phyloP scores from a whole-genome alignment of 1,140 invertebrate genomes.

The Drosophila tristis region DNA sequence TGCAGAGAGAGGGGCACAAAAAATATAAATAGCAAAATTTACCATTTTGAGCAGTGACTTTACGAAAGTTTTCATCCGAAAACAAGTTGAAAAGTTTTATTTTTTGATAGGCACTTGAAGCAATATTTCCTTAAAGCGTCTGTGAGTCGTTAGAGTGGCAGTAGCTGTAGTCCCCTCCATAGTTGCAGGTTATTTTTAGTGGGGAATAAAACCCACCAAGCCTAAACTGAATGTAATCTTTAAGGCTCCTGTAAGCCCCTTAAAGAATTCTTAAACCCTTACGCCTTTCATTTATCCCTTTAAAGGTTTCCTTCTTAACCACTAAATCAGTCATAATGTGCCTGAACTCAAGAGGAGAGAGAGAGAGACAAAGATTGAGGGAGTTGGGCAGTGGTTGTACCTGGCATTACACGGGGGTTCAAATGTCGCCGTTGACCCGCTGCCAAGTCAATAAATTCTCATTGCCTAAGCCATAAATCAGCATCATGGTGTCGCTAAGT shows the following conservation, averaged over 20 bases:
- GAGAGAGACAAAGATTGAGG: too few relatives aligned
- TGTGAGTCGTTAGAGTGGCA: too few relatives aligned
- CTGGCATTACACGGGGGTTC: conserved; percentile 10
- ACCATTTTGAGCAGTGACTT: conserved; percentile 60
- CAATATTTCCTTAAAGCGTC: too few relatives aligned
- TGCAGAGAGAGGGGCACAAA: conserved; percentile 1
- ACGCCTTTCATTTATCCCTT: too few relatives aligned
- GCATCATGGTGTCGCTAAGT: conserved; percentile 78
- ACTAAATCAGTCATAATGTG: too few relatives aligned
- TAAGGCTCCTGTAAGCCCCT: neutral
- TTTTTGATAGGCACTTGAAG: too few relatives aligned
- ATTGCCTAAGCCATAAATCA: conserved; percentile 82
- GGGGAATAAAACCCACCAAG: too few relatives aligned
- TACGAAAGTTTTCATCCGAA: conserved; percentile 44
- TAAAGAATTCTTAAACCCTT: conserved; percentile 32
- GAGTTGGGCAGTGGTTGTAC: neutral
- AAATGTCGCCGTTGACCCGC: conserved; percentile 66
- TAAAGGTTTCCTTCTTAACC: too few relatives aligned
- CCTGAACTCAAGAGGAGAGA: too few relatives aligned
- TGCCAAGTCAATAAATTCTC: conserved; percentile 82
- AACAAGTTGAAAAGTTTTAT: conserved; percentile 23
- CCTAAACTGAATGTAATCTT: too few relatives aligned
- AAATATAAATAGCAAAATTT: conserved; percentile 78
- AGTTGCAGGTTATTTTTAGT: too few relatives aligned
- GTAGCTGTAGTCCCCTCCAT: too few relatives aligned